Evolutionary conservation across 1,140 invertebrate species (phyloP).

Genomic region (Bradynema listronoti): DNA sequence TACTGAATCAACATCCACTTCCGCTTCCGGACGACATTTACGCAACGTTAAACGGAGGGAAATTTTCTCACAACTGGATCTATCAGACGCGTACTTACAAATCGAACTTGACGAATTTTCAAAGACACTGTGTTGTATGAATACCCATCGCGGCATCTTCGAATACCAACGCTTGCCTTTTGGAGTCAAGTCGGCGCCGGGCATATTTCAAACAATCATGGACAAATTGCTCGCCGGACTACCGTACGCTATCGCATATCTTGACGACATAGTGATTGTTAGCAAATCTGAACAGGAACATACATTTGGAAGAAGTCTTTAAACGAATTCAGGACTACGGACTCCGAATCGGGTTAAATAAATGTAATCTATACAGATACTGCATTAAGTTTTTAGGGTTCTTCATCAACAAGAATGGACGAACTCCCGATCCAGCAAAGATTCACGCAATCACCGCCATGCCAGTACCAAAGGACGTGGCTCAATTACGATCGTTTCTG

Average conservation of each 20-base stretch:
- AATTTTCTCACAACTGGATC: constrained; percentile 51
- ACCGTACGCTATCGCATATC: constrained; percentile 41
- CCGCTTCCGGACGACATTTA: constrained; percentile 51
- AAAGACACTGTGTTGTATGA: constrained; percentile 30
- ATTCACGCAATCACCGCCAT: no score
- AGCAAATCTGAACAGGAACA: neutral
- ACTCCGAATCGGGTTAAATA: no score
- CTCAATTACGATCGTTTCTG: constrained; percentile 32
- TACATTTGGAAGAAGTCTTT: neutral
- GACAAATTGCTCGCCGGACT: constrained; percentile 57
- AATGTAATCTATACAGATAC: no score
- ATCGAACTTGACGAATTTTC: constrained; percentile 37
- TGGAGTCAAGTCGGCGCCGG: constrained; percentile 60
- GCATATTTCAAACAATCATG: constrained; percentile 62
- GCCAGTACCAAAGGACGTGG: constrained; percentile 11
- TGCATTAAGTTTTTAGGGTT: no score
- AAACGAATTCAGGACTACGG: no score
- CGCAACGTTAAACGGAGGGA: constrained; percentile 37
- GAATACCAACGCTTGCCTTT: constrained; percentile 58
- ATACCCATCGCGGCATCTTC: constrained; percentile 36
- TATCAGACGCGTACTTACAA: constrained; percentile 39
- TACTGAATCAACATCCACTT: constrained; percentile 37
- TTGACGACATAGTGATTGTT: constrained; percentile 31
- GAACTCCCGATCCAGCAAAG: no score
- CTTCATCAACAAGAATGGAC: no score